These are phyloP conservation scores for Todiramphus saurophagus DNA, from an alignment of 2,113 vertebrate genomes.

Conservation along the genomic window DNA sequence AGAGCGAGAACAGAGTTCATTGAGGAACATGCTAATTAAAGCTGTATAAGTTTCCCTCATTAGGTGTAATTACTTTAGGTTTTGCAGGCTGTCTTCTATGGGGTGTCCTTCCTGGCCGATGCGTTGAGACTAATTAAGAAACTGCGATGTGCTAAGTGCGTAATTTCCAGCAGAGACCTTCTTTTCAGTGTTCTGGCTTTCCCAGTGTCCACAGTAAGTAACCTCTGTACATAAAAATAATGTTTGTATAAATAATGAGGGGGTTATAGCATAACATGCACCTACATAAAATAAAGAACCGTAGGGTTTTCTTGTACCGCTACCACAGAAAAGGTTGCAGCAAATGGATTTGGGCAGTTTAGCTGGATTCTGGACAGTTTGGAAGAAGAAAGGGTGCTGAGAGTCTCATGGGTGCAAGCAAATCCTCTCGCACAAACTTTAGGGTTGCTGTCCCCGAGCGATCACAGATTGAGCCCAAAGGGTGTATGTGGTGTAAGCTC, in stretches of 20 bases:
- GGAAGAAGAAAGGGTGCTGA: not conserved
- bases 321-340: too few relatives aligned
- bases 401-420: not conserved
- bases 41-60: constrained; percentile 72
- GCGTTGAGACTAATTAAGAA: constrained; percentile 71
- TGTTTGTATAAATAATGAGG: not conserved
- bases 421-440: not conserved
- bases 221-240: not conserved
- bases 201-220: constrained; percentile 77
- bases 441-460: not conserved
- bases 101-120: constrained; percentile 76
- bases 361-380: not conserved
- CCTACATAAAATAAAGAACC: not conserved
- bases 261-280: not conserved
- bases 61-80: constrained; percentile 78
- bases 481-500: not conserved
- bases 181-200: constrained; percentile 78
- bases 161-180: constrained; percentile 76
- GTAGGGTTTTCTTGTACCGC: not conserved
- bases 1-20: constrained; percentile 41
- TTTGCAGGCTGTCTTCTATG: constrained; percentile 79
- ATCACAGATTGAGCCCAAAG: not conserved
- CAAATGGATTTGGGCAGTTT: not conserved
- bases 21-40: constrained; percentile 72
- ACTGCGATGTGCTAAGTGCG: constrained; percentile 54